Evolutionary conservation across 2,888 invertebrate genomes (phyloP).

Genomic region (Diogma glabrata): DNA sequence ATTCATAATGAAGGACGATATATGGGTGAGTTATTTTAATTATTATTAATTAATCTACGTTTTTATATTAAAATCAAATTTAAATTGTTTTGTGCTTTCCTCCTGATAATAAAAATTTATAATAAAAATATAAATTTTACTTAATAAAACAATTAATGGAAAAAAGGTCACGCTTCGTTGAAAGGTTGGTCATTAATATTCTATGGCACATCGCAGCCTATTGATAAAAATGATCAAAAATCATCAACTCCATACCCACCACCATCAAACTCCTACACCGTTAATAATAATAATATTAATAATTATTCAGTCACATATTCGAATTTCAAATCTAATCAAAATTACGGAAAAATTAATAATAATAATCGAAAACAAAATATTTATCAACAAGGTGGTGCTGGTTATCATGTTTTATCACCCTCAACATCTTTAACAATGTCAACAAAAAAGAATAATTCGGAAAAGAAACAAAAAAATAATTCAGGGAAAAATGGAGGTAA

Average conservation of each 20-base stretch:
- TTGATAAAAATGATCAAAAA: conserved; percentile 48
- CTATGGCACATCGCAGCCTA: conserved; percentile 68
- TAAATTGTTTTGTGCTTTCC: conserved; percentile 1
- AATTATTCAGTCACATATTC: conserved; percentile 25
- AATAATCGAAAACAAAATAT: conserved; percentile 20
- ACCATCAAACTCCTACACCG: conserved; percentile 10
- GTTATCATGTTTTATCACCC: conserved; percentile 11
- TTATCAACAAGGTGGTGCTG: conserved; percentile 19
- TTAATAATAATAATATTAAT: conserved; percentile 19
- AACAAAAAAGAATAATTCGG: conserved; percentile 13
- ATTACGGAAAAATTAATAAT: conserved; percentile 9
- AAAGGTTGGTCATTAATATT: conserved; percentile 89
- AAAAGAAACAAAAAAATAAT: conserved; percentile 19
- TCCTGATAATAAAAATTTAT: conserved; percentile 2
- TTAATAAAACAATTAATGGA: conserved; percentile 20
- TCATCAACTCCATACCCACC: conserved; percentile 21
- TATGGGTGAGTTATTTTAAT: conserved; percentile 48
- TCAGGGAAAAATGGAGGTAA: conserved; percentile 13
- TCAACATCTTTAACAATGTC: background rate
- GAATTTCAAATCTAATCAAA: conserved; percentile 18
- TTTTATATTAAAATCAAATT: conserved; percentile 1
- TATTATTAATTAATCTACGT: background rate
- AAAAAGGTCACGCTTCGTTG: conserved; percentile 71
- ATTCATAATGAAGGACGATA: conserved; percentile 89
- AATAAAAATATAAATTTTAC: background rate